Conservation (phyloP, 35 echinoderm and acorn worm genomes). For the Eucidaris tribuloides region DNA sequence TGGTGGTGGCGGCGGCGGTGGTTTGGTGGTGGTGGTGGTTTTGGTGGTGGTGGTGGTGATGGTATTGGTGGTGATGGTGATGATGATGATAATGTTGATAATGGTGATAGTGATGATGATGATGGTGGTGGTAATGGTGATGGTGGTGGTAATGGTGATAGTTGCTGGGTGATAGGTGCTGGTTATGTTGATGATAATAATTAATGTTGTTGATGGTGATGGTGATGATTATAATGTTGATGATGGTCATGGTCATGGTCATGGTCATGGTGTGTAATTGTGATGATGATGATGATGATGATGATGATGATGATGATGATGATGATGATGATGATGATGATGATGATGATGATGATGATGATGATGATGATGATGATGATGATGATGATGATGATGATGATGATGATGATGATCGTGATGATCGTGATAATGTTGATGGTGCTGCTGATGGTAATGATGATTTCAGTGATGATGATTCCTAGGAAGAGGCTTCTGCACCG, state of each 20-base stretch:
- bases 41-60: too few relatives aligned
- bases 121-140: neutral
- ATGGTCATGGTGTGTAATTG: neutral
- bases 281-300: conserved; percentile 7
- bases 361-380: conserved; percentile 14
- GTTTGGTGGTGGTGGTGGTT: too few relatives aligned
- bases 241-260: neutral
- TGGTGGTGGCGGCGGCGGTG: too few relatives aligned
- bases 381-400: conserved; percentile 21
- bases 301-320: neutral
- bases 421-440: conserved; percentile 12
- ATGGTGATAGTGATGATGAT: neutral
- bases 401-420: conserved; percentile 28
- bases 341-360: conserved; percentile 3
- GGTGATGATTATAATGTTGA: neutral
- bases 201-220: too few relatives aligned
- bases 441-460: neutral
- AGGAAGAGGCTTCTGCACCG: neutral
- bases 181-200: too few relatives aligned
- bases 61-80: too few relatives aligned
- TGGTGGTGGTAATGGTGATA: neutral
- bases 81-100: too few relatives aligned
- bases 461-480: neutral
- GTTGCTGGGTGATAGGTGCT: too few relatives aligned
- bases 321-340: conserved; percentile 22